Conservation (phyloP, 2,888 invertebrate species). For the Toxonevra muliebris region DNA sequence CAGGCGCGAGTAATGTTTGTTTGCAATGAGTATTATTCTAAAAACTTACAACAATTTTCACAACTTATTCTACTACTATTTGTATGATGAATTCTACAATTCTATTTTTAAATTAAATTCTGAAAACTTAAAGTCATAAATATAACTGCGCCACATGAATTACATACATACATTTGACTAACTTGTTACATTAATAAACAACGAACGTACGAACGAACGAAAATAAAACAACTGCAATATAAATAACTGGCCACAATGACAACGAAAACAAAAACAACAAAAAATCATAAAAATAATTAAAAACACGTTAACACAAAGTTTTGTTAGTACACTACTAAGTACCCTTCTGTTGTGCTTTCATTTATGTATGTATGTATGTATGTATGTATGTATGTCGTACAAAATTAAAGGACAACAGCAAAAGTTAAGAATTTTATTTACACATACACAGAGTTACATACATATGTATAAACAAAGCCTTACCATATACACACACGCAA, state of each 20-base stretch:
- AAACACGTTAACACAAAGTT: constrained; percentile 51
- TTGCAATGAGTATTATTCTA: too few species aligned
- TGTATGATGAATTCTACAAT: too few species aligned
- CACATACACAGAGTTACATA: constrained; percentile 5
- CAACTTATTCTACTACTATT: too few species aligned
- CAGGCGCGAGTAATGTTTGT: too few species aligned
- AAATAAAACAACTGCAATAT: constrained; percentile 8
- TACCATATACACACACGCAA: constrained; percentile 27
- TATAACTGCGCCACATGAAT: neutral
- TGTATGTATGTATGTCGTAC: too few species aligned
- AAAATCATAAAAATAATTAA: constrained; percentile 51
- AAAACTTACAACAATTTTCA: too few species aligned
- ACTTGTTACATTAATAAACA: constrained; percentile 29
- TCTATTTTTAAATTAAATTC: too few species aligned
- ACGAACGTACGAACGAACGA: constrained; percentile 4
- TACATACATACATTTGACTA: constrained; percentile 26
- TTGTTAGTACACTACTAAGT: neutral
- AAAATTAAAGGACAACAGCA: too few species aligned
- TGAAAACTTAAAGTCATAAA: neutral
- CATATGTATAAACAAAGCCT: constrained; percentile 23
- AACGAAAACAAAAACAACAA: constrained; percentile 7
- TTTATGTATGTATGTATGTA: neutral
- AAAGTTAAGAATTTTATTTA: too few species aligned
- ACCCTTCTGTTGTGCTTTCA: neutral
- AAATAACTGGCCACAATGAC: constrained; percentile 3